Base-by-base conservation (phyloP, 2,888 invertebrate species). In the Rhagonycha fulva region DNA sequence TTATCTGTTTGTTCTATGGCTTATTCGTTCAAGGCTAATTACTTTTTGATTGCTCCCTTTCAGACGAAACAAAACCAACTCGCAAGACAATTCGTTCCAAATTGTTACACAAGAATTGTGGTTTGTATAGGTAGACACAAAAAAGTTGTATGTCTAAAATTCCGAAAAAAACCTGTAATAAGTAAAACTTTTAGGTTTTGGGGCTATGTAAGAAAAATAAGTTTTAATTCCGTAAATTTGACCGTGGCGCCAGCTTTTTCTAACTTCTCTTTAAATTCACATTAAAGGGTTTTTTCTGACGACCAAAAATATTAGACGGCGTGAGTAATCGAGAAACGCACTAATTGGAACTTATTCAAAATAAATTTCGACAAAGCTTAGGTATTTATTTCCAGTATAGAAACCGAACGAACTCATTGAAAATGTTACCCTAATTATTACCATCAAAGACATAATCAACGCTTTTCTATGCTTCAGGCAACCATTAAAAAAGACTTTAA, bases 11-110 rank as follows among this genome's bases (percentile, higher is more conserved):
- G 47, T 47, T 14, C 78, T 68, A 47, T 69, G 60, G 75, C 75
- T 78, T 77, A 76, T 79, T 79, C 71, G 68, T 80, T 78, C 80
- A 81, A 81, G 80, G 81, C 76, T 82, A 82, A 82, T 82, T 79
- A 75, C 80, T 76, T 82, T 82, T 82, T 82, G 82, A 82, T 82
- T 81, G 81, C 81, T 70, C 79, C 76, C 70, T 77, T 66, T 79
- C 71, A 71, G 67, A 62, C 71, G 24, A 23, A 47, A 28, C 26
- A 73, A 61, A 76, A 68, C 47, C 60, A 72, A 76, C 72, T 68
- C 28, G 63, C 23, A 66, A 74, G 74, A 66, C 61, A 70, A 73
- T 66, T 63, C 62, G 74, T 71, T 77, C 74, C 68, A 71, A 77
- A 71, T 69, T 71, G 47, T 76, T 76, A 76, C 62, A 68, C 71